These are phyloP conservation scores for Todus mexicanus DNA, from an alignment of 2,797 vertebrate species.

Conservation along the genomic window DNA sequence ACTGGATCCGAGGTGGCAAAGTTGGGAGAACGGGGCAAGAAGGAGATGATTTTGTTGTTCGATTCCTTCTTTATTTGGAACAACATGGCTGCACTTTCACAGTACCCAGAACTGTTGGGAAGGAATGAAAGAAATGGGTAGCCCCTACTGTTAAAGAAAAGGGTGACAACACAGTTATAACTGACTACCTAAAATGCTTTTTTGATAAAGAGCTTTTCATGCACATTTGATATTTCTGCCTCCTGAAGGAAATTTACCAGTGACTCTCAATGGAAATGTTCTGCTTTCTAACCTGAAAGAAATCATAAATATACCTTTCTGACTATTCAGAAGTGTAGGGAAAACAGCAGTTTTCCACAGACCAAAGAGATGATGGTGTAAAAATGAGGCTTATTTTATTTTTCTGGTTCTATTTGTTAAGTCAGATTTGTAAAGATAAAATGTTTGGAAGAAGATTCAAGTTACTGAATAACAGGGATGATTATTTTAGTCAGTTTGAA, in stretches of 20 bases:
- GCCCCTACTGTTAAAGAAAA: background rate
- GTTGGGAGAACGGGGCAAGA: fast-evolving
- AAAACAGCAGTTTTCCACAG: background rate
- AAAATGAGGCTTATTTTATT: background rate
- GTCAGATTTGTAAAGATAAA: background rate
- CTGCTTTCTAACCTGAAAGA: background rate
- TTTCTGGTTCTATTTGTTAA: background rate
- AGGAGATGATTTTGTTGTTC: background rate
- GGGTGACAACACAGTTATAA: background rate
- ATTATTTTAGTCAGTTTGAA: background rate
- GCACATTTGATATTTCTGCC: background rate
- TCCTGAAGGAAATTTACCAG: background rate
- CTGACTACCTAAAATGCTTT: background rate
- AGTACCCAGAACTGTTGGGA: background rate
- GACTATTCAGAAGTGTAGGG: background rate
- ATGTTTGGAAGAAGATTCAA: background rate
- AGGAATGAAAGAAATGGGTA: background rate
- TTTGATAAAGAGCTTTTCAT: constrained; percentile 1
- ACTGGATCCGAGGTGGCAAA: background rate
- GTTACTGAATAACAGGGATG: background rate
- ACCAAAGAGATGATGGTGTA: background rate
- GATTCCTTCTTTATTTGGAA: background rate
- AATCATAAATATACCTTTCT: background rate
- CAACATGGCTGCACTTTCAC: background rate
- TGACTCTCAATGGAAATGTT: background rate